Evolutionary conservation across 2,797 vertebrate genomes (phyloP), one percentile per base, ranked within the genome.

Genomic region (Molothrus ater): DNA sequence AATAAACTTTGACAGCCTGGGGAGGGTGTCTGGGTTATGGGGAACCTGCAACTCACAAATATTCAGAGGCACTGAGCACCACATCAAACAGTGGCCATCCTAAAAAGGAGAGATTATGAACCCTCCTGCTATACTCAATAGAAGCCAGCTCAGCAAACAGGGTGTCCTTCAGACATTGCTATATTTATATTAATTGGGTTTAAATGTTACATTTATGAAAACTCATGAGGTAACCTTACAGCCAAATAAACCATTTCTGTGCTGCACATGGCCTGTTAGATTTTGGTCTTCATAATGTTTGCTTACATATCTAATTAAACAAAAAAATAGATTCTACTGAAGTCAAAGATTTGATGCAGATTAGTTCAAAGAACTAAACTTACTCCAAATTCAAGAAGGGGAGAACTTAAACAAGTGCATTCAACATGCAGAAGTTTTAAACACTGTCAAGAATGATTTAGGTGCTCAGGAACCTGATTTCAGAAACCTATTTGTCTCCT

Each of bases 381-480:
- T 75, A 36, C 7, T 24, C 31, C 32, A 56, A 73, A 79, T 87
- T 43, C 48, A 68, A 61, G 43, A 65, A 61, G 31, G 3, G 2
- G 10, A 17, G 14, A 15, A 43, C 47, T 74, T 24, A 71, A 34
- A 61, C 18, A n/a, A 63, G 24, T n/a, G 53, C 34, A 50, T 92
- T 90, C 54, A 84, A 86, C 65, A 88, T 69, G 50, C 76, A 86
- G 68, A 63, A 88, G 65, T 66, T 93, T 92, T 80, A 88, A 90
- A 85, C 0, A 17, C 71, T 90, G 54, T 78, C 80, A 90, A 29
- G 76, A 92, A 86, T 59, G 26, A 86, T 81, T 91, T 92, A 78
- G 65, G 54, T 83, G 54, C 70, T 86, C 73, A 80, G 83, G 50
- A 90, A 61, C 20, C 42, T 75, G 69, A 80, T 86, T 92, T 88